Conservation (phyloP, 2,888 invertebrate species). For the Creontiades dilutus region DNA sequence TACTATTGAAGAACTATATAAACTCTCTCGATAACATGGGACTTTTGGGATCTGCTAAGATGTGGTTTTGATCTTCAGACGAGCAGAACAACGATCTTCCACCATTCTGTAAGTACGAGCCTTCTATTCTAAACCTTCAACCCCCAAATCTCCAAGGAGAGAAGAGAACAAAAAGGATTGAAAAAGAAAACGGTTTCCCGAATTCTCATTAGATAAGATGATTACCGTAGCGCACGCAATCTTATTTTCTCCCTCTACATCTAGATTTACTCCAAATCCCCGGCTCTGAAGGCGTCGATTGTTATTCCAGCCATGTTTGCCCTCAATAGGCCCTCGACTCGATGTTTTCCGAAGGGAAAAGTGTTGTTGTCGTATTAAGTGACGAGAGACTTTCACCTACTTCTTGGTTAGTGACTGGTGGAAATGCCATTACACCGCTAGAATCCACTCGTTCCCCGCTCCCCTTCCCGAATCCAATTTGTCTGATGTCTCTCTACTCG, state of each 20-base stretch:
- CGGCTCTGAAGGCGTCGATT: neutral
- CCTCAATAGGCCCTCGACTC: slow-evolving; percentile 41
- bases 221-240: slow-evolving; percentile 48
- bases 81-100: no score
- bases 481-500: slow-evolving; percentile 32
- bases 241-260: slow-evolving; percentile 36
- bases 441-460: slow-evolving; percentile 8
- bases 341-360: slow-evolving; percentile 40
- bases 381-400: slow-evolving; percentile 31
- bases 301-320: slow-evolving; percentile 45
- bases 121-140: no score
- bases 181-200: neutral
- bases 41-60: no score
- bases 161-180: neutral
- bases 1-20: no score
- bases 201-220: slow-evolving; percentile 37
- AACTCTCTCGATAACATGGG: no score
- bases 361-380: slow-evolving; percentile 38
- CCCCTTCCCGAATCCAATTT: neutral
- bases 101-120: no score
- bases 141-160: no score
- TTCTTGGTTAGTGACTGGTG: slow-evolving; percentile 53
- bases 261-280: neutral
- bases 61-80: no score
- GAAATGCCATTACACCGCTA: slow-evolving; percentile 46